phyloP scores from a whole-genome alignment of 1,140 invertebrate genomes.

The Drosophila neocordata region DNA sequence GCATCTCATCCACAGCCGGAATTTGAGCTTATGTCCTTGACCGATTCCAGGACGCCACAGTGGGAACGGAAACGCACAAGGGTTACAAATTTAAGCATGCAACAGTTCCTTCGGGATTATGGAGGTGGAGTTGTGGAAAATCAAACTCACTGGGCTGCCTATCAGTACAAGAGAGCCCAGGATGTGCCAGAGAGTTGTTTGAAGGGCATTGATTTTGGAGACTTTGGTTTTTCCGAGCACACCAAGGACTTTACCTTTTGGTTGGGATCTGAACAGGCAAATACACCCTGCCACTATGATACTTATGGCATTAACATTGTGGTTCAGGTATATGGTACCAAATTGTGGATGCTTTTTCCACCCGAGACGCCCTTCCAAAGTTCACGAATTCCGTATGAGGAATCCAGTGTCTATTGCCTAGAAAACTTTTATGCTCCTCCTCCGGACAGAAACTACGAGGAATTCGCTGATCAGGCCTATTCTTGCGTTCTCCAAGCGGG shows the following conservation, averaged over 20 bases:
- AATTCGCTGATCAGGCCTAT: constrained; percentile 69
- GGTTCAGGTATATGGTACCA: constrained; percentile 94
- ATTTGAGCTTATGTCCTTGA: constrained; percentile 83
- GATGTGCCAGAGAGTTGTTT: constrained; percentile 52
- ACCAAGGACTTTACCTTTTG: constrained; percentile 92
- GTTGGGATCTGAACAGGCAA: constrained; percentile 93
- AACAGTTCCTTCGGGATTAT: constrained; percentile 85
- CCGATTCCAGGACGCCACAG: constrained; percentile 85
- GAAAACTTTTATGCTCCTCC: constrained; percentile 89
- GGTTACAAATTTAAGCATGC: constrained; percentile 85
- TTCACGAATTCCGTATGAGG: constrained; percentile 97
- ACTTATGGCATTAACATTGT: constrained; percentile 97
- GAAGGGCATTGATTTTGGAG: constrained; percentile 64
- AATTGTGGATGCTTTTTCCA: constrained; percentile 96
- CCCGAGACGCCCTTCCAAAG: constrained; percentile 90
- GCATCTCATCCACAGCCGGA: constrained; percentile 56
- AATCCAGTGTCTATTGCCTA: constrained; percentile 96
- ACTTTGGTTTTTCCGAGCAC: constrained; percentile 88
- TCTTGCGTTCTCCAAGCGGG: constrained; percentile 89
- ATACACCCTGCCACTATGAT: constrained; percentile 97
- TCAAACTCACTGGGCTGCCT: constrained; percentile 84
- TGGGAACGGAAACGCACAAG: constrained; percentile 88
- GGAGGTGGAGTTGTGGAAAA: constrained; percentile 52
- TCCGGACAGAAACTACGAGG: constrained; percentile 22
- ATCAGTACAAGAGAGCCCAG: constrained; percentile 83